These are phyloP conservation scores for Enteromius argenteus DNA, from an alignment of 2,797 vertebrate species.

Conservation along the genomic window DNA sequence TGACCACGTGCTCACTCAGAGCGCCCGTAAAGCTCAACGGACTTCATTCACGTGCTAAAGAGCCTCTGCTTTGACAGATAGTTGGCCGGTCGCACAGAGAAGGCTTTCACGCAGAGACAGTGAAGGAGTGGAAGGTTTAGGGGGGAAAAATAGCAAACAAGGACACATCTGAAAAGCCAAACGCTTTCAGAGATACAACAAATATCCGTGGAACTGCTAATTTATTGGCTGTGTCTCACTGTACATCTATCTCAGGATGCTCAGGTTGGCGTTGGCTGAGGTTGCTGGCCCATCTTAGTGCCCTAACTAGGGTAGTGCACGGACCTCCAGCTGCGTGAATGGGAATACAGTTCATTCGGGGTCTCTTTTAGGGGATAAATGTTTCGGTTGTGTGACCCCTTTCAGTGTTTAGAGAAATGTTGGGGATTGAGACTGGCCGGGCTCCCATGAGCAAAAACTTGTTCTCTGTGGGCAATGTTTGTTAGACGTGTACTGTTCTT, in stretches of 20 bases:
- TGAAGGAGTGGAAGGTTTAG: conserved; percentile 78
- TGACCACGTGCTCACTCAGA: conserved; percentile 79
- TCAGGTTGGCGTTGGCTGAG: neutral
- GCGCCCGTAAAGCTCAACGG: conserved; percentile 81
- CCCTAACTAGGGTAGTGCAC: conserved; percentile 10
- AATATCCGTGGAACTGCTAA: conserved; percentile 20
- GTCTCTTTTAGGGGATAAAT: conserved; percentile 31
- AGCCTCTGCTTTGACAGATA: conserved; percentile 86
- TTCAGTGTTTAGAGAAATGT: conserved; percentile 54
- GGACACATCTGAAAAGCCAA: conserved; percentile 30
- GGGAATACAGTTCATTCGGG: conserved; percentile 36
- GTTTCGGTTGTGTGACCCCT: conserved; percentile 54
- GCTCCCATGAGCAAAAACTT: neutral
- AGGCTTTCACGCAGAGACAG: conserved; percentile 79
- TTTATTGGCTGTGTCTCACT: neutral
- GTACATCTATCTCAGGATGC: neutral
- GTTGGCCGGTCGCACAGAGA: conserved; percentile 84
- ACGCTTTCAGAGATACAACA: conserved; percentile 28
- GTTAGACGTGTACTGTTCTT: neutral
- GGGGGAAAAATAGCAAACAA: conserved; percentile 65
- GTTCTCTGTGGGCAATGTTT: conserved; percentile 1
- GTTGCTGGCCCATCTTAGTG: neutral
- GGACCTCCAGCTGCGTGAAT: conserved; percentile 5
- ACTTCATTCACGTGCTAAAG: conserved; percentile 85
- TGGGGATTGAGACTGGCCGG: conserved; percentile 43